These are phyloP conservation scores for Steatocranus sp. DNA, from an alignment of 2,797 vertebrate genomes.

Conservation along the genomic window DNA sequence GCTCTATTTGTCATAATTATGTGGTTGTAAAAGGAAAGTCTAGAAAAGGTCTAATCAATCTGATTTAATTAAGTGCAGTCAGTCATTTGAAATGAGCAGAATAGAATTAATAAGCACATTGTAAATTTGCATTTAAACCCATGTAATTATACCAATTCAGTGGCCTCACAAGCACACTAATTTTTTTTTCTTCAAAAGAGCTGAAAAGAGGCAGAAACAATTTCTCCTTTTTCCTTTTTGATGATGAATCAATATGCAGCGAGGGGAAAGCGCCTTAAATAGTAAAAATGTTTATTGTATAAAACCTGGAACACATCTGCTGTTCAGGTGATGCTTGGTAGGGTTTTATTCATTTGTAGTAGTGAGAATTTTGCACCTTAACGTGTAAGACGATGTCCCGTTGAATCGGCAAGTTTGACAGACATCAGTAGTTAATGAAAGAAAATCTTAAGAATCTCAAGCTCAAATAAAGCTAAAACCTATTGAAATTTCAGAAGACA, in stretches of 20 bases:
- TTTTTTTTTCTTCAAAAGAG: conserved; percentile 40
- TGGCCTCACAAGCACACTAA: conserved; percentile 61
- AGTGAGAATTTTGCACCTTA: not conserved
- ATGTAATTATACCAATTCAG: conserved; percentile 80
- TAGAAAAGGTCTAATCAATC: conserved; percentile 85
- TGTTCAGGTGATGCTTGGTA: not conserved
- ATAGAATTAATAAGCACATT: conserved; percentile 86
- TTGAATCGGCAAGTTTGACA: not conserved
- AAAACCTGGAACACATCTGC: not conserved
- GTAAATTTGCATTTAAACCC: conserved; percentile 81
- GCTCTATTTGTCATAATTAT: conserved; percentile 84
- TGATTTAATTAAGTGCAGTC: conserved; percentile 87
- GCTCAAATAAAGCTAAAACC: not conserved
- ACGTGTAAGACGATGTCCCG: not conserved
- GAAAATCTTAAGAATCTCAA: not conserved
- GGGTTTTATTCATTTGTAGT: not conserved
- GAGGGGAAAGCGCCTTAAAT: conserved; percentile 9
- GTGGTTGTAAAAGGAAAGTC: conserved; percentile 80
- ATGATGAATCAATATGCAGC: conserved; percentile 22
- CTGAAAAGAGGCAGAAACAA: conserved; percentile 43
- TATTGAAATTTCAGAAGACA: not conserved
- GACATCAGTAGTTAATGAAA: not conserved
- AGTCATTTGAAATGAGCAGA: conserved; percentile 84
- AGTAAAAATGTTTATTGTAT: not conserved
- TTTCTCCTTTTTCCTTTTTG: conserved; percentile 19